Conservation (phyloP, 2,888 invertebrate genomes). For the Tenthredo notha region DNA sequence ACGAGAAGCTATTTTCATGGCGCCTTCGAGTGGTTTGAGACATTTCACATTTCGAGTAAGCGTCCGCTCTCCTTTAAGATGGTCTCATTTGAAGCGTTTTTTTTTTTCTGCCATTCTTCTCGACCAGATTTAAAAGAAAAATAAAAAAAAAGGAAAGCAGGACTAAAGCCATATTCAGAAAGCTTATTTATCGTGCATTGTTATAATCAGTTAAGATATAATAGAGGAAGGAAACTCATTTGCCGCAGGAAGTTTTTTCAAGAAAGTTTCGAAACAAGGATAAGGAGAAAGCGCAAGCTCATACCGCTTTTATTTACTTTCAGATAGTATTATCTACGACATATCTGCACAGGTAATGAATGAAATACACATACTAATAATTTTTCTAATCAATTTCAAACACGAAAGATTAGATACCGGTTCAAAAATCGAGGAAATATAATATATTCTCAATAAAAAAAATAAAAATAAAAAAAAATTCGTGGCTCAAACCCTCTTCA, state of each 20-base stretch:
- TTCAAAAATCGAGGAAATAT: background rate
- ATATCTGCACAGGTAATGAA: background rate
- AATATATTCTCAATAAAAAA: too few species aligned
- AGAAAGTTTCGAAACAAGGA: background rate
- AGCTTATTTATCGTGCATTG: background rate
- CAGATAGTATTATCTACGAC: background rate
- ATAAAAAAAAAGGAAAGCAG: background rate
- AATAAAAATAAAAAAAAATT: background rate
- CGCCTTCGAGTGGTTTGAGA: background rate
- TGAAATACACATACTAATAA: background rate
- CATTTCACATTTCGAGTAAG: slow-evolving; percentile 11
- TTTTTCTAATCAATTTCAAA: background rate
- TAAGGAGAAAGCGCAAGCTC: background rate
- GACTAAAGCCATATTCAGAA: background rate
- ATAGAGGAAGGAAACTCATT: background rate
- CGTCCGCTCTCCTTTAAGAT: slow-evolving; percentile 2
- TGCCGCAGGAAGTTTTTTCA: background rate
- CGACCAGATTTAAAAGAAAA: background rate
- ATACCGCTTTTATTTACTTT: background rate
- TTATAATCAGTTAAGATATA: background rate
- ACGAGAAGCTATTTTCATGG: slow-evolving; percentile 23
- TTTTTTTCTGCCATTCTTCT: background rate
- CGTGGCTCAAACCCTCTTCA: background rate
- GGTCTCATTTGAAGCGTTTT: background rate
- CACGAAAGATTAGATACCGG: slow-evolving; percentile 3